These are phyloP conservation scores for Polypedilum vanderplanki DNA, from an alignment of 1,140 invertebrate genomes.

Conservation along the genomic window DNA sequence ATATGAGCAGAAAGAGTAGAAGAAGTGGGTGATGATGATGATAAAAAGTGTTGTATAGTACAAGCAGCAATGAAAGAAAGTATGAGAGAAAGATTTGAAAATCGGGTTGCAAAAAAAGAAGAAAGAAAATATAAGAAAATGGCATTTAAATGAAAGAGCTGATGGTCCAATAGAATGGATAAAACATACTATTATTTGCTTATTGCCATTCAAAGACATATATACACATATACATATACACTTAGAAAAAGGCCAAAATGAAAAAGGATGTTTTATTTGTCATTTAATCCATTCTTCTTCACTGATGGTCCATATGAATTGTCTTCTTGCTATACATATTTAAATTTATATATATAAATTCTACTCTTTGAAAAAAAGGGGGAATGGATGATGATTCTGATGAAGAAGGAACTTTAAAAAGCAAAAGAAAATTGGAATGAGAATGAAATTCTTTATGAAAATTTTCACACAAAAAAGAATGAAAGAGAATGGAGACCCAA, in stretches of 20 bases:
- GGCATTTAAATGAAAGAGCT: conserved; percentile 15
- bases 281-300: not conserved
- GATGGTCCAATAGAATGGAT: not conserved
- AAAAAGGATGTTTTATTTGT: conserved; percentile 9
- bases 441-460: not conserved
- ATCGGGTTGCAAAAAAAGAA: not conserved
- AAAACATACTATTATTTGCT: conserved; percentile 2
- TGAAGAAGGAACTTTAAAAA: too few species aligned
- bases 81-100: not conserved
- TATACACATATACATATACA: not conserved
- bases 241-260: not conserved
- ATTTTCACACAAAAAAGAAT: conserved; percentile 13
- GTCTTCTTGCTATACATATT: not conserved
- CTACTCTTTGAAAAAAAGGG: too few species aligned
- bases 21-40: not conserved
- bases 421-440: too few species aligned
- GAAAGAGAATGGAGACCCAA: not conserved
- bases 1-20: not conserved
- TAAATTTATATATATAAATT: too few species aligned
- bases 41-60: not conserved
- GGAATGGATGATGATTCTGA: too few species aligned
- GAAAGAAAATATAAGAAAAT: too few species aligned
- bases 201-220: conserved; percentile 3
- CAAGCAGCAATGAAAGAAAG: too few species aligned
- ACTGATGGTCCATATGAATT: not conserved